A percentile compares a stretch with the other conserved stretches of the same genome.
These are phyloP conservation scores for Cavia aperea DNA, from an alignment of 2,113 vertebrate species.

Conservation along the genomic window DNA sequence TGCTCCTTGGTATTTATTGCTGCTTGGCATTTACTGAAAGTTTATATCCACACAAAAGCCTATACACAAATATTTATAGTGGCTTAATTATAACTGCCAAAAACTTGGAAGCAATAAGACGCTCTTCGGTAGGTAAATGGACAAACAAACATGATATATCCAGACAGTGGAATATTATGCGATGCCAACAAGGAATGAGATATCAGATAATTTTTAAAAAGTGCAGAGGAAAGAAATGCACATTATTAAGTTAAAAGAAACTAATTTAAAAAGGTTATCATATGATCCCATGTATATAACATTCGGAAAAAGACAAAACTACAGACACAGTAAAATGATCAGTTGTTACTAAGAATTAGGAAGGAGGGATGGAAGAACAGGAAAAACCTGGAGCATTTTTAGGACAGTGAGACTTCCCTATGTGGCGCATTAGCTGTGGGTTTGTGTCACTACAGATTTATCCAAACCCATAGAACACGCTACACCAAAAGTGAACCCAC, in stretches of 20 bases:
- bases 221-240: background rate
- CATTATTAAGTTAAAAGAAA: background rate
- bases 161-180: background rate
- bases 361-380: background rate
- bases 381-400: background rate
- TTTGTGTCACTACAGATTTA: background rate
- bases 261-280: background rate
- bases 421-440: too few relatives aligned
- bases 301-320: background rate
- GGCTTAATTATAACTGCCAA: background rate
- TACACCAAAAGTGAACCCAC: background rate
- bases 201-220: background rate
- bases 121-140: background rate
- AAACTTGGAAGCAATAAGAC: background rate
- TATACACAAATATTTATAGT: background rate
- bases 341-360: background rate
- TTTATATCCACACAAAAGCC: background rate
- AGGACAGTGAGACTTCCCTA: background rate
- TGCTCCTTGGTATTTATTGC: background rate
- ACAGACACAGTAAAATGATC: background rate
- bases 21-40: background rate
- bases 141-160: background rate
- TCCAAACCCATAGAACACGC: background rate
- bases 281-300: background rate
- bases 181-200: background rate